Evolutionary conservation across 2,888 invertebrate genomes (phyloP).

Genomic region (Thymelicus sylvestris): DNA sequence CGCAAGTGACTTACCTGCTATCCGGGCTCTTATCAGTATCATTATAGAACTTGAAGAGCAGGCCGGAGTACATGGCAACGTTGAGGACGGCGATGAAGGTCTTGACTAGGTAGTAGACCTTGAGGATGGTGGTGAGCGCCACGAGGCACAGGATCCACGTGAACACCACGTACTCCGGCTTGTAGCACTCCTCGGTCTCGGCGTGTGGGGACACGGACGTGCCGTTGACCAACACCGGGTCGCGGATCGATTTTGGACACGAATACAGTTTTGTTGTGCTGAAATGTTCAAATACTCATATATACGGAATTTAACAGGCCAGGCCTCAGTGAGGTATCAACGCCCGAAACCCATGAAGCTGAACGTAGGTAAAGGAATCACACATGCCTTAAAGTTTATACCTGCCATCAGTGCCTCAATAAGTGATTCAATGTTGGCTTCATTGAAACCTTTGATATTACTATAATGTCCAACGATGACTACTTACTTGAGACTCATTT

Average conservation of each 20-base stretch:
- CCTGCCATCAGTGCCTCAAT: too few species aligned
- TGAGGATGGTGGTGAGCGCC: conserved; percentile 95
- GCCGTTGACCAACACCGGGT: background rate
- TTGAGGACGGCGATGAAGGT: conserved; percentile 90
- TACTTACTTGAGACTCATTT: too few species aligned
- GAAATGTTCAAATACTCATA: conserved; percentile 42
- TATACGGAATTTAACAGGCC: too few species aligned
- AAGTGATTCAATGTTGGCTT: background rate
- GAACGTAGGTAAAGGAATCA: too few species aligned
- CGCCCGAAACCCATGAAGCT: too few species aligned
- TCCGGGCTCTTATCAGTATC: conserved; percentile 44
- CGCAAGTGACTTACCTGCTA: conserved; percentile 5
- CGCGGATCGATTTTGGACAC: conserved; percentile 58
- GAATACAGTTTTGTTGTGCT: conserved; percentile 74
- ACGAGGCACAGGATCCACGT: conserved; percentile 97
- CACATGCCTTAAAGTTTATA: too few species aligned
- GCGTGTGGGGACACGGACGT: background rate
- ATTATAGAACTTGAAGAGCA: conserved; percentile 87
- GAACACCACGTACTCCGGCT: conserved; percentile 95
- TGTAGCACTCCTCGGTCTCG: conserved; percentile 77
- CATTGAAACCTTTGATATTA: background rate
- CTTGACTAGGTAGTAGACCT: conserved; percentile 94
- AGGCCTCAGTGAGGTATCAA: too few species aligned
- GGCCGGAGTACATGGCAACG: conserved; percentile 88
- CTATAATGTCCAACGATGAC: too few species aligned